These are phyloP conservation scores for Rugalucina vietnamica DNA, from an alignment of 2,888 invertebrate genomes.

Conservation along the genomic window DNA sequence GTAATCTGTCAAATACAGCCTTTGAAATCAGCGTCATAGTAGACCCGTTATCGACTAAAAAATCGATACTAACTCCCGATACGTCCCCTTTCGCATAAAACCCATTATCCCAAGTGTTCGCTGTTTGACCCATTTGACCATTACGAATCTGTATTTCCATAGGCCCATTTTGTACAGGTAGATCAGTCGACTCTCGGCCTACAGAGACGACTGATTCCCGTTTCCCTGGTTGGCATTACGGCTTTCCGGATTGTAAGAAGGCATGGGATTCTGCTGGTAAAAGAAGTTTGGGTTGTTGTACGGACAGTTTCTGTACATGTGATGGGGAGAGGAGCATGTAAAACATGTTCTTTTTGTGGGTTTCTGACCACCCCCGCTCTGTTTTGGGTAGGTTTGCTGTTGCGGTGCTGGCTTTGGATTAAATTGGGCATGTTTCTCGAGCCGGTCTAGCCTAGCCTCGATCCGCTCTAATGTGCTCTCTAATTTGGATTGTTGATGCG, in stretches of 20 bases:
- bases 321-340: neutral
- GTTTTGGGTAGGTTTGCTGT: neutral
- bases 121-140: neutral
- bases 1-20: neutral
- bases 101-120: conserved; percentile 23
- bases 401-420: neutral
- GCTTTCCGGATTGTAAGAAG: too few species aligned
- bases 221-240: conserved; percentile 12
- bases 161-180: too few species aligned
- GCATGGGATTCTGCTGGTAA: neutral
- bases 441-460: neutral
- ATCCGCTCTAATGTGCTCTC: neutral
- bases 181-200: conserved; percentile 10
- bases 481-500: neutral
- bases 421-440: neutral
- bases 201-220: conserved; percentile 18
- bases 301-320: neutral
- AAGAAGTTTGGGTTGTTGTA: neutral
- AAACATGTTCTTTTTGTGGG: neutral
- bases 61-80: neutral
- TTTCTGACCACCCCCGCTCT: neutral
- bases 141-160: neutral
- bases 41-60: conserved; percentile 23
- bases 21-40: conserved; percentile 12
- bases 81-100: conserved; percentile 10